A percentile compares a stretch with the other conserved stretches of the same genome.
phyloP scores from a whole-genome alignment of 2,113 vertebrate genomes.

The Mastomys coucha region DNA sequence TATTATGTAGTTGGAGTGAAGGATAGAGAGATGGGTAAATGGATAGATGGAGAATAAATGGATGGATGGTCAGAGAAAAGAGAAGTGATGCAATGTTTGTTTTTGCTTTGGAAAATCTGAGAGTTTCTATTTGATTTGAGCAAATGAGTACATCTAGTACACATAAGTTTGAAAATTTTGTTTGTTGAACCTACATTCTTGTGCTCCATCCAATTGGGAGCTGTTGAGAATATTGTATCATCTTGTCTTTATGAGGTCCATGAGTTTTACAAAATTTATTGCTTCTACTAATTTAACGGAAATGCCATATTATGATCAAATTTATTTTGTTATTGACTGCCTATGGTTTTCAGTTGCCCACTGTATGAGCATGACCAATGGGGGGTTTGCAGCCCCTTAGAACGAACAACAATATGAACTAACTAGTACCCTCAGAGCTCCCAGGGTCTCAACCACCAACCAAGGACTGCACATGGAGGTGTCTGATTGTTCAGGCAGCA shows the following conservation, averaged over 20 bases:
- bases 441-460: too few species aligned
- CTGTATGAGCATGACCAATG: too few species aligned
- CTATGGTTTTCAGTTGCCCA: conserved; percentile 8
- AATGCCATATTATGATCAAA: not conserved
- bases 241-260: conserved; percentile 22
- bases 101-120: not conserved
- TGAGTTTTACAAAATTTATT: not conserved
- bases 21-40: not conserved
- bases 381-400: too few species aligned
- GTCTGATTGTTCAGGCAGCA: too few species aligned
- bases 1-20: not conserved
- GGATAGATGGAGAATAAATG: too few species aligned
- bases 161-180: conserved; percentile 23
- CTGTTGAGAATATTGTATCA: not conserved
- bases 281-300: not conserved
- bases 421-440: too few species aligned
- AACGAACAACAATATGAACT: too few species aligned
- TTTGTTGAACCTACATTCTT: conserved; percentile 22
- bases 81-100: not conserved
- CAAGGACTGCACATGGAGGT: too few species aligned
- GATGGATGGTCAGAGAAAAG: not conserved
- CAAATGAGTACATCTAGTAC: not conserved
- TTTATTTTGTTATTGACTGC: not conserved
- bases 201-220: not conserved
- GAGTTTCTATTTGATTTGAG: conserved; percentile 18